phyloP scores from a whole-genome alignment of 2,888 invertebrate species.

The Pristionchus entomophagus region DNA sequence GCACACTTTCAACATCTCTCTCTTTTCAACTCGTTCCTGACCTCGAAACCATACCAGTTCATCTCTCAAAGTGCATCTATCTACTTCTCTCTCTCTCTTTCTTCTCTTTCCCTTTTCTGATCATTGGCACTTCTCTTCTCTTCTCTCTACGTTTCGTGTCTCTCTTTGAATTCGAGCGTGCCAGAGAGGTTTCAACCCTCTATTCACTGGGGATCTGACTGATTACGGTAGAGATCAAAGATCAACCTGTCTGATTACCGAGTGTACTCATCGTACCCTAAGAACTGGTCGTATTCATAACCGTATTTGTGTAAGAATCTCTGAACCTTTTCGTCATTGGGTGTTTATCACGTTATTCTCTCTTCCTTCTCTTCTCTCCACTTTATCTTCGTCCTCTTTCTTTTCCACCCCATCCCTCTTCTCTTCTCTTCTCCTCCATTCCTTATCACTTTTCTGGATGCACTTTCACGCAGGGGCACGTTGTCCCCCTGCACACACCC shows the following conservation, averaged over 20 bases:
- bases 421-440: background rate
- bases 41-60: slow-evolving; percentile 17
- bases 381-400: background rate
- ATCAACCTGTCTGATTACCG: too few relatives aligned
- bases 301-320: background rate
- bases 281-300: too few relatives aligned
- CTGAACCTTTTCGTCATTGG: background rate
- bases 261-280: too few relatives aligned
- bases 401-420: background rate
- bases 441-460: background rate
- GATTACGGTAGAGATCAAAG: too few relatives aligned
- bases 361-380: slow-evolving; percentile 1
- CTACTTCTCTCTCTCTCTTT: background rate
- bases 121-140: slow-evolving; percentile 1
- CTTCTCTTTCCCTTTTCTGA: background rate
- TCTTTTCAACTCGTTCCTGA: background rate
- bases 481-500: too few relatives aligned
- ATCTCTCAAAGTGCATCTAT: background rate
- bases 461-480: too few relatives aligned
- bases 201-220: too few relatives aligned
- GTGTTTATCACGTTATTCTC: slow-evolving; percentile 38
- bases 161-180: background rate
- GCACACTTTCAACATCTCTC: background rate
- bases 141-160: too few relatives aligned
- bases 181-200: too few relatives aligned